Evolutionary conservation across 2,113 vertebrate species (phyloP).

Genomic region (Sula dactylatra): DNA sequence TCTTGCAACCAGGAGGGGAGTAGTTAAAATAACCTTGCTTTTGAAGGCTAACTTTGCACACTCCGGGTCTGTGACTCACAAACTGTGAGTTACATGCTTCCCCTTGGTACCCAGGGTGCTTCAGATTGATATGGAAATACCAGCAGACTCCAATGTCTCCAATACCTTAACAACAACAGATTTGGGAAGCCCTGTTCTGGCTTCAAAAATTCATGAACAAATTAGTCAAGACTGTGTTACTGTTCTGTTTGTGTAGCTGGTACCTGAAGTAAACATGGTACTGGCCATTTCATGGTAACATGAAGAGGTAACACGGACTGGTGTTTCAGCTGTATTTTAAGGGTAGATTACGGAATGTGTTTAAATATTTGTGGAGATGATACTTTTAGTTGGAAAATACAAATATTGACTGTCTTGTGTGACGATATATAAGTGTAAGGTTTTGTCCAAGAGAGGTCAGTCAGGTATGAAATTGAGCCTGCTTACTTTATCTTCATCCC

Average conservation of each 20-base stretch:
- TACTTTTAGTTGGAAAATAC: not conserved
- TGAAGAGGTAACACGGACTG: not conserved
- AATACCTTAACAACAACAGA: too few relatives aligned
- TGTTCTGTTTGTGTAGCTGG: fast-evolving
- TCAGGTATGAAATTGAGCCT: not conserved
- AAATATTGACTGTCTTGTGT: not conserved
- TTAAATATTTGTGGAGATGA: not conserved
- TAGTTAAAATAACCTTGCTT: not conserved
- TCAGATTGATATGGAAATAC: not conserved
- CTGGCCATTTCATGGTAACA: not conserved
- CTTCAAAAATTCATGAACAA: not conserved
- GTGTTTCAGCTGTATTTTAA: not conserved
- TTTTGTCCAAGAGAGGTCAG: not conserved
- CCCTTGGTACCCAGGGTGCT: not conserved
- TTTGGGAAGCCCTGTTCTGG: not conserved
- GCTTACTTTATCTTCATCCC: not conserved
- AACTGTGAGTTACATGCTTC: fast-evolving
- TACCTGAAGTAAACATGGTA: not conserved
- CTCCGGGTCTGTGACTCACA: not conserved
- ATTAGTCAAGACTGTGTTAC: not conserved
- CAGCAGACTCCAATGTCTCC: not conserved
- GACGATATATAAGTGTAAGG: not conserved
- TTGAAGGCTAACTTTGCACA: not conserved
- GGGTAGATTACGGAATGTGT: not conserved
- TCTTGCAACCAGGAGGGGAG: not conserved